These are phyloP conservation scores for Steinernema scapterisci DNA, from an alignment of 2,888 invertebrate species.

Conservation along the genomic window DNA sequence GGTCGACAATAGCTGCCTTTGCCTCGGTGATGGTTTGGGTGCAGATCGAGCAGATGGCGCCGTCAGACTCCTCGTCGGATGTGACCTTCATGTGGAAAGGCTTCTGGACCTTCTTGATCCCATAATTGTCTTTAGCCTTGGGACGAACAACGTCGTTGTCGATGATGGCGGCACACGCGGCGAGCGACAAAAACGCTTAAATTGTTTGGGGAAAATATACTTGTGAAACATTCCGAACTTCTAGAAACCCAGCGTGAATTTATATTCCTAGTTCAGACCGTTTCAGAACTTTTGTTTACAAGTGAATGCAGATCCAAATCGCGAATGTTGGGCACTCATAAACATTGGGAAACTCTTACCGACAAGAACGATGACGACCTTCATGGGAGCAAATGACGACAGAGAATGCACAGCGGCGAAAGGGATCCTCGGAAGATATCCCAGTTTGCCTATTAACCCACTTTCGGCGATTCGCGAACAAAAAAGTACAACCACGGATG, in stretches of 20 bases:
- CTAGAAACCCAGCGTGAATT: too few species aligned
- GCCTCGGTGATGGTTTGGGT: conserved; percentile 12
- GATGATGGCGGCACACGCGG: neutral
- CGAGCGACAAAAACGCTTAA: conserved; percentile 1
- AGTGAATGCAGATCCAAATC: too few species aligned
- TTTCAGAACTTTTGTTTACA: too few species aligned
- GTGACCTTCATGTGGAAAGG: conserved; percentile 1
- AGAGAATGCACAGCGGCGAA: neutral
- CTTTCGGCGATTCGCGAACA: neutral
- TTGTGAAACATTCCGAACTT: too few species aligned
- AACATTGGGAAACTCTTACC: neutral
- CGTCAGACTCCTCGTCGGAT: conserved; percentile 3
- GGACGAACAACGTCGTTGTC: neutral
- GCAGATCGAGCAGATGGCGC: conserved; percentile 8
- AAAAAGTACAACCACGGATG: conserved; percentile 12
- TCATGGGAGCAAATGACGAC: neutral
- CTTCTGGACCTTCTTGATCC: conserved; percentile 14
- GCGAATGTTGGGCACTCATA: too few species aligned
- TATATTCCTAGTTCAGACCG: too few species aligned
- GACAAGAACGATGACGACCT: conserved; percentile 16
- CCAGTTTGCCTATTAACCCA: conserved; percentile 21
- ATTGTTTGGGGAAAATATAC: too few species aligned
- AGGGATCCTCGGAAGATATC: neutral
- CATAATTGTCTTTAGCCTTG: conserved; percentile 21
- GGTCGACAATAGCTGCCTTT: neutral